Evolutionary conservation across 2,888 invertebrate genomes (phyloP).

Genomic region (Plutella xylostella): DNA sequence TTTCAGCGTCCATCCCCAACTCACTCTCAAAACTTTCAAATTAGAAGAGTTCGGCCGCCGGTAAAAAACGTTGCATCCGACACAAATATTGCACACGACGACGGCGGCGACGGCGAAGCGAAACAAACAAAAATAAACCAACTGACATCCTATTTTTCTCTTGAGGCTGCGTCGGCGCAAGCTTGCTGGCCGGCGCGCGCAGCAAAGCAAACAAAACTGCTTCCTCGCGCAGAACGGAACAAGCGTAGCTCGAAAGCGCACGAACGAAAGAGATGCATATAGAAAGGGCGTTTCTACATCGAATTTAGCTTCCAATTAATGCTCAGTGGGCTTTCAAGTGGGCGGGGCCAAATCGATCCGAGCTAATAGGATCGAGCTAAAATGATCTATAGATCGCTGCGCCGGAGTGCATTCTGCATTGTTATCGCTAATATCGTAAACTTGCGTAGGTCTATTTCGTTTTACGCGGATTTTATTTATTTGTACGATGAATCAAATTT

Average conservation of each 20-base stretch:
- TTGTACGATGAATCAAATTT: conserved; percentile 53
- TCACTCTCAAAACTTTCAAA: too few species aligned
- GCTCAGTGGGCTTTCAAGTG: conserved; percentile 62
- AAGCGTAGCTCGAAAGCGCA: conserved; percentile 13
- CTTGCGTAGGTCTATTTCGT: not conserved
- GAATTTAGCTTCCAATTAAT: conserved; percentile 62
- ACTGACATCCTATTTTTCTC: conserved; percentile 58
- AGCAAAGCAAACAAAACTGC: conserved; percentile 43
- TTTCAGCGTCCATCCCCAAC: too few species aligned
- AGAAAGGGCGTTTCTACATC: conserved; percentile 51
- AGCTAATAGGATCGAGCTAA: conserved; percentile 62
- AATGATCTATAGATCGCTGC: conserved; percentile 66
- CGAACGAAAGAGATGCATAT: conserved; percentile 28
- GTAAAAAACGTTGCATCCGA: conserved; percentile 45
- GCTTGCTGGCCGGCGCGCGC: conserved; percentile 40
- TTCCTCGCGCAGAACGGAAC: conserved; percentile 13
- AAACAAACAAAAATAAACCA: conserved; percentile 45
- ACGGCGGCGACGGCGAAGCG: conserved; percentile 23
- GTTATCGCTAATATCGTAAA: conserved; percentile 58
- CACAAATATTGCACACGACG: conserved; percentile 66
- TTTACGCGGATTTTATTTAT: conserved; percentile 34
- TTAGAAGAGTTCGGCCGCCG: conserved; percentile 43
- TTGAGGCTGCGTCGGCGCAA: conserved; percentile 49
- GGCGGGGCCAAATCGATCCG: conserved; percentile 53
- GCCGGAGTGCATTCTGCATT: conserved; percentile 48